Conservation (phyloP, 2,797 vertebrate species). For the Dallia pectoralis region DNA sequence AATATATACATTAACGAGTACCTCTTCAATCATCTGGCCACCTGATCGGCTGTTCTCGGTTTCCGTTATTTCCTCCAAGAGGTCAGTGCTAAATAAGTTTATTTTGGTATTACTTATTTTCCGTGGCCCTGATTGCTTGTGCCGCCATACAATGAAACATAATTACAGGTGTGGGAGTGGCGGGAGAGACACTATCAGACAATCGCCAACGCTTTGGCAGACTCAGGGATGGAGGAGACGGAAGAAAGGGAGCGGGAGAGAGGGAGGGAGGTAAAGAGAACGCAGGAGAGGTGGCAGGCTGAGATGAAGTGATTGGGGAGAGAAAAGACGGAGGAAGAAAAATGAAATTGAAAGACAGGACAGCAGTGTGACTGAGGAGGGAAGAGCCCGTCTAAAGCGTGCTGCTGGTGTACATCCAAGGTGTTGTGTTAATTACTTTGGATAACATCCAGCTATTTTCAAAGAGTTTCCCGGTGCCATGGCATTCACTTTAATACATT, state of each 20-base stretch:
- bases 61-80: background rate
- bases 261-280: background rate
- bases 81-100: constrained; percentile 32
- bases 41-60: background rate
- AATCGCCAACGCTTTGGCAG: constrained; percentile 49
- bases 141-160: constrained; percentile 42
- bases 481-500: constrained; percentile 59
- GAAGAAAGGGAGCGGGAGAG: constrained; percentile 1
- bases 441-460: constrained; percentile 60
- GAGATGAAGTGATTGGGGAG: background rate
- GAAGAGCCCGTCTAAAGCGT: constrained; percentile 45
- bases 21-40: constrained; percentile 4
- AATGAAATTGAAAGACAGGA: constrained; percentile 5
- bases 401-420: constrained; percentile 58
- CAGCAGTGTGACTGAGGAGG: background rate
- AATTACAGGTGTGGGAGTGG: constrained; percentile 52
- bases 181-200: constrained; percentile 47
- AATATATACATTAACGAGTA: background rate
- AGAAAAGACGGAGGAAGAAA: background rate
- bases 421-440: constrained; percentile 71
- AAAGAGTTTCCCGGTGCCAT: constrained; percentile 48
- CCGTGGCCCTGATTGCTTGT: constrained; percentile 38
- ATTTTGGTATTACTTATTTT: constrained; percentile 18
- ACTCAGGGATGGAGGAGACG: constrained; percentile 28
- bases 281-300: background rate